Evolutionary conservation across 2,797 vertebrate genomes (phyloP).

Genomic region (Myioborus miniatus): DNA sequence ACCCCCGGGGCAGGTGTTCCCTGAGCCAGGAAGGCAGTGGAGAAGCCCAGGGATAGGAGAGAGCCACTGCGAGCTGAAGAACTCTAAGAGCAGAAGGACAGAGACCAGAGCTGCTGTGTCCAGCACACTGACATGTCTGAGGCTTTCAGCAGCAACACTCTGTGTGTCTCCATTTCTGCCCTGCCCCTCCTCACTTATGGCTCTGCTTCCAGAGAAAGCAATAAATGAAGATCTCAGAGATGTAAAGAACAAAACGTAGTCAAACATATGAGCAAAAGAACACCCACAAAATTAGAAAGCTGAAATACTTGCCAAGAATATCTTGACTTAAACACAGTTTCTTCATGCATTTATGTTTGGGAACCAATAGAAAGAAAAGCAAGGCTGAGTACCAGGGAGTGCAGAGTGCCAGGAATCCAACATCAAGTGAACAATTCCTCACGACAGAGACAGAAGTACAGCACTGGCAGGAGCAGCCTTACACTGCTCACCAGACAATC

Average conservation of each 20-base stretch:
- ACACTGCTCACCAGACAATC: not conserved
- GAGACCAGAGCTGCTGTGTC: not conserved
- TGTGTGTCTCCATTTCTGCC: not conserved
- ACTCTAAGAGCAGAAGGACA: not conserved
- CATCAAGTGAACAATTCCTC: not conserved
- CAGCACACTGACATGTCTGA: not conserved
- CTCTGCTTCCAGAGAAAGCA: not conserved
- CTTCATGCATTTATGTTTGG: too few relatives aligned
- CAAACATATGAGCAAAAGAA: not conserved
- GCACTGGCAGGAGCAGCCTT: not conserved
- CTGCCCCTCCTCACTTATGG: too few relatives aligned
- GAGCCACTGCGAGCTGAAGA: not conserved
- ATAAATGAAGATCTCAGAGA: not conserved
- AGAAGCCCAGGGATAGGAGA: not conserved
- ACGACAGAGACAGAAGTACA: not conserved
- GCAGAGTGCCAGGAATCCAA: not conserved
- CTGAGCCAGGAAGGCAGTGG: fast-evolving
- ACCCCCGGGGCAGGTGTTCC: fast-evolving
- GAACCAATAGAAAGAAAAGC: not conserved
- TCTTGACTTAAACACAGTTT: not conserved
- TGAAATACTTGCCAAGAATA: not conserved
- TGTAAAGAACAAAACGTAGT: not conserved
- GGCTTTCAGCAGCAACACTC: not conserved
- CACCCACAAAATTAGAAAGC: fast-evolving
- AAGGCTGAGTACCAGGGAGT: not conserved